phyloP scores from a whole-genome alignment of 2,797 vertebrate species.

The Dryobates pubescens region DNA sequence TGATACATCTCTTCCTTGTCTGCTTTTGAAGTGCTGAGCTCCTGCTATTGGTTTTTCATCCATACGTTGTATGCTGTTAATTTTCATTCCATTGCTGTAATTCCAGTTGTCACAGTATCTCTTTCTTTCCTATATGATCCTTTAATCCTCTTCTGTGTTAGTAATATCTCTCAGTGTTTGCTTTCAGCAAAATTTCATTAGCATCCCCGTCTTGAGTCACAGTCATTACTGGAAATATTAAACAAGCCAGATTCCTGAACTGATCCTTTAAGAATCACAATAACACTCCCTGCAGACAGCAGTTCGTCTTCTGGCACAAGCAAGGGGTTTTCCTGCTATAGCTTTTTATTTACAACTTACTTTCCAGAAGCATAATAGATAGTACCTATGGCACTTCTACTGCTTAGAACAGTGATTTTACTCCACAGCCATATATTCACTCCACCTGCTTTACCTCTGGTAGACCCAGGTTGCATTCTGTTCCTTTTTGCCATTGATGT shows the following conservation, averaged over 20 bases:
- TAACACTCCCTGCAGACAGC: background rate
- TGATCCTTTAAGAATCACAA: conserved; percentile 11
- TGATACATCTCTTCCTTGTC: background rate
- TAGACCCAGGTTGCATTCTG: background rate
- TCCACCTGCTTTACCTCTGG: background rate
- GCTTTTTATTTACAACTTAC: conserved; percentile 13
- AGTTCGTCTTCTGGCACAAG: background rate
- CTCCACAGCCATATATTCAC: background rate
- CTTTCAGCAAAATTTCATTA: conserved; percentile 47
- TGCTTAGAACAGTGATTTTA: background rate
- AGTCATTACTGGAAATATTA: conserved; percentile 21
- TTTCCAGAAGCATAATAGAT: background rate
- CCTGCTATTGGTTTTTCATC: background rate
- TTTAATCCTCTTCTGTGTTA: conserved; percentile 39
- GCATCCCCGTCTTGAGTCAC: background rate
- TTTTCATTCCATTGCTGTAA: conserved; percentile 31
- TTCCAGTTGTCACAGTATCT: conserved; percentile 31
- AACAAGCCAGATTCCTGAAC: conserved; percentile 18
- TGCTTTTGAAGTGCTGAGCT: background rate
- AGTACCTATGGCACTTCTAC: background rate
- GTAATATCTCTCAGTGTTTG: conserved; percentile 32
- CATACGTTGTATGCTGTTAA: background rate
- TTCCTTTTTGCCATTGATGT: background rate
- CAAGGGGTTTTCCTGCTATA: background rate
- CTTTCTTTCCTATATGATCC: background rate